Percentiles rank a stretch among this genome's conserved stretches.
Conservation (phyloP, 2,113 vertebrate genomes). For the Dasyornis broadbenti region DNA sequence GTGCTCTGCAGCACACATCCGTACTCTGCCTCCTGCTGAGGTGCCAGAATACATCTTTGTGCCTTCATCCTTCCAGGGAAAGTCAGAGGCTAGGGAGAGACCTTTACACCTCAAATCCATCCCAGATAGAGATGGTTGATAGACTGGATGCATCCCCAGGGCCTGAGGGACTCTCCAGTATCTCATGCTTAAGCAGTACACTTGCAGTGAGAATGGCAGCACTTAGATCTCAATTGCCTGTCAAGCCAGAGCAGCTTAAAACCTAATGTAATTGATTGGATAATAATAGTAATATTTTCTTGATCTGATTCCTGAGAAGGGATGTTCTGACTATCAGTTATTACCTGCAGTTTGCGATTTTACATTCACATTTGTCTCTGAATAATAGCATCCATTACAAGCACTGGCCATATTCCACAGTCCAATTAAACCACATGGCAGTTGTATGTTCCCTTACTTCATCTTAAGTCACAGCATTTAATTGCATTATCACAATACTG, state of each 20-base stretch:
- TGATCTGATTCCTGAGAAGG: neutral
- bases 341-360: neutral
- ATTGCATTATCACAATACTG: conserved; percentile 30
- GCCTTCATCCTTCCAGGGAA: neutral
- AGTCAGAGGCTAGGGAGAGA: neutral
- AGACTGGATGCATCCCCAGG: neutral
- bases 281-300: neutral
- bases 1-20: neutral
- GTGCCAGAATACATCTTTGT: neutral
- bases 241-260: neutral
- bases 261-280: neutral
- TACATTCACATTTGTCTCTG: neutral
- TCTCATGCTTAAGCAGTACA: neutral
- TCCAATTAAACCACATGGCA: neutral
- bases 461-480: conserved; percentile 15
- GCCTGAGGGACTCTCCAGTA: neutral
- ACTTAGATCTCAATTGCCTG: neutral
- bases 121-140: neutral
- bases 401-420: neutral
- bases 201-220: neutral
- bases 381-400: neutral
- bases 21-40: neutral
- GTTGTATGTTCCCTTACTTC: neutral
- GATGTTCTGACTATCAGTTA: neutral
- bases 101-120: neutral